Base-by-base conservation (phyloP, 2,797 vertebrate species). In the Sylvia borin region DNA sequence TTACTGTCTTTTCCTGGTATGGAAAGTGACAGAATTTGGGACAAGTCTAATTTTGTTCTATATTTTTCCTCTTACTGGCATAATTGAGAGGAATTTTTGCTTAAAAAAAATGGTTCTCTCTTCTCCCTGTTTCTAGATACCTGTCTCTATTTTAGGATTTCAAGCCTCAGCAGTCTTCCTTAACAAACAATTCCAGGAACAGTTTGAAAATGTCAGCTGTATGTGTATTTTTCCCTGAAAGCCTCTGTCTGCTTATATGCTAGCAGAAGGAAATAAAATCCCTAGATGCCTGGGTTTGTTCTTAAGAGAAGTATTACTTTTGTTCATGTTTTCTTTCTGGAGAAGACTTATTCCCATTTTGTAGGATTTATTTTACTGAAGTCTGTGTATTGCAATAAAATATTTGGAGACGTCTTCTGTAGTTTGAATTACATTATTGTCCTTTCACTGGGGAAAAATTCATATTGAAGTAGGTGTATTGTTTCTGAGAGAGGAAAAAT, bases 151-250 rank as follows among this genome's bases (percentile, higher is more conserved):
- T 85, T 88, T 58, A 90, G 79, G 79, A 75, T 66, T 85, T 75
- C 40, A 58, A 66, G 36, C 62, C 72, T 50, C 40, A 70, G 58
- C 50, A 68, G 62, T 78, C 53, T 91, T 96, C 76, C 79, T 94
- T 90, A 81, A 67, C 7, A 40, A 92, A 95, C 76, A 85, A 47
- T 88, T 85, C 42, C 48, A 90, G 72, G 64, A 91, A 83, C 67
- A 73, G 36, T 81, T 51, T 25, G 80, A 75, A 71, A 75, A 66
- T 58, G 90, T 70, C 26, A 68, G 36, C 55, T 67, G 0, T 51
- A 25, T 74, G 7, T 38, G 18, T 55, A 51, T 65, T 76, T 71
- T 72, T 58, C 62, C 18, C 58, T 40, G 29, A 70, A 90, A 78
- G 29, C 73, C 47, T 74, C 27, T 22, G 16, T 66, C 38, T 78